A percentile compares a stretch with the other conserved stretches of the same genome.
Evolutionary conservation across 2,113 vertebrate genomes (phyloP).

Genomic region (Raja brachyura): DNA sequence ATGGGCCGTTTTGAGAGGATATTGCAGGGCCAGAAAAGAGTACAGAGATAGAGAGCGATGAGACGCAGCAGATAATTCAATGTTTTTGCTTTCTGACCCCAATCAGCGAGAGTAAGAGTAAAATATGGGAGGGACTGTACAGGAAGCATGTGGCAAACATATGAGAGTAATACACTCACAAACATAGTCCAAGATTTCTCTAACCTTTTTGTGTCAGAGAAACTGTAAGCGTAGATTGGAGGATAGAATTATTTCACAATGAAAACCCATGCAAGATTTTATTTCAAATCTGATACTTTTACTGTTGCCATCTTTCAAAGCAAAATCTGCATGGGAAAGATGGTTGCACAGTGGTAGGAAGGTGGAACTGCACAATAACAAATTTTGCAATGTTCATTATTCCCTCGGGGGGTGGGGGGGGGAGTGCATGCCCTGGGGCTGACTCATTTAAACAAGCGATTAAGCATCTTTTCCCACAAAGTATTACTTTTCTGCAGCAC

Average conservation of each 20-base stretch:
- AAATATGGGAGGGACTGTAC: not conserved
- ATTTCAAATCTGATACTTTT: not conserved
- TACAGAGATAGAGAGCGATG: no score
- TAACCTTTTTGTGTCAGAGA: not conserved
- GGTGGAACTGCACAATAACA: slow-evolving; percentile 5
- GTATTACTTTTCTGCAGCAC: slow-evolving; percentile 4
- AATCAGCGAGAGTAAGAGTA: not conserved
- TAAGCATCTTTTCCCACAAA: slow-evolving; percentile 3
- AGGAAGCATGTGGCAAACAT: not conserved
- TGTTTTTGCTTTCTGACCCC: no score
- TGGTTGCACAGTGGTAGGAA: not conserved
- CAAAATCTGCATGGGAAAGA: not conserved
- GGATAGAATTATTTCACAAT: not conserved
- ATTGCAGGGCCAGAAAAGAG: no score
- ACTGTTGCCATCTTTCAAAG: not conserved
- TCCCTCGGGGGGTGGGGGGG: not conserved
- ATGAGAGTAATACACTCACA: not conserved
- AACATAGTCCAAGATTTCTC: not conserved
- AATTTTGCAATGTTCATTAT: not conserved
- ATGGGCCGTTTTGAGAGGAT: no score
- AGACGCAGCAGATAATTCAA: no score
- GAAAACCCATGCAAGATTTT: not conserved
- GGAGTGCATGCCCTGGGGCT: slow-evolving; percentile 20
- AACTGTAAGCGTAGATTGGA: not conserved
- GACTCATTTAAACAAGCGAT: slow-evolving; percentile 18